Evolutionary conservation across 2,113 vertebrate species (phyloP).

Genomic region (Leptobrachium ailaonicum): DNA sequence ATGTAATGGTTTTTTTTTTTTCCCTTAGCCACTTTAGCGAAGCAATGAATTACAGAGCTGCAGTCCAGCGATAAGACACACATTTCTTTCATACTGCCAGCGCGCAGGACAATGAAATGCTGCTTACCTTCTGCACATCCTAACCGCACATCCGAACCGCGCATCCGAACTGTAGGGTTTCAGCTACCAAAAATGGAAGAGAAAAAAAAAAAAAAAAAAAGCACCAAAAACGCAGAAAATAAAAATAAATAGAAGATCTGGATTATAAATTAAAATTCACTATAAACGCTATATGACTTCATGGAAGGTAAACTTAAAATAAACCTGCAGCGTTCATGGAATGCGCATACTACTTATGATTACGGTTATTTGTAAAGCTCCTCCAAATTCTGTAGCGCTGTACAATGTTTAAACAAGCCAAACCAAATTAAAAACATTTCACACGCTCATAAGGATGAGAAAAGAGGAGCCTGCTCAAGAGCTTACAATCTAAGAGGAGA

Average conservation of each 20-base stretch:
- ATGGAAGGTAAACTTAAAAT: no score
- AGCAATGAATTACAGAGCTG: constrained; percentile 88
- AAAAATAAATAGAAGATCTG: not conserved
- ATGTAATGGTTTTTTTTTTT: constrained; percentile 82
- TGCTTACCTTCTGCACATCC: constrained; percentile 84
- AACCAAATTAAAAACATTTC: no score
- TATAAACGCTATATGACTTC: no score
- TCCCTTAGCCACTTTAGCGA: constrained; percentile 84
- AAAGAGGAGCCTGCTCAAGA: no score
- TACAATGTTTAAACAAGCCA: no score
- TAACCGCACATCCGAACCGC: constrained; percentile 55
- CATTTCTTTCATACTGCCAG: constrained; percentile 74
- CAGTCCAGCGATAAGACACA: constrained; percentile 88
- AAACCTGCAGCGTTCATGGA: no score
- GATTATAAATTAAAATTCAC: no score
- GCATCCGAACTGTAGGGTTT: constrained; percentile 70
- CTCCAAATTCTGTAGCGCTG: no score
- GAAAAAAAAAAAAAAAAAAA: constrained; percentile 10
- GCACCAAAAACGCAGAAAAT: not conserved
- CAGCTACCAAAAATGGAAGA: constrained; percentile 55
- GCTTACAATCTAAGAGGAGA: no score
- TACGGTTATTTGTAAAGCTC: no score
- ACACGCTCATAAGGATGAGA: no score
- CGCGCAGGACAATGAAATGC: constrained; percentile 80
- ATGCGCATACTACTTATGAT: no score